Conservation (phyloP, 92 coral and sea anemone species). For the Siderastrea radians region DNA sequence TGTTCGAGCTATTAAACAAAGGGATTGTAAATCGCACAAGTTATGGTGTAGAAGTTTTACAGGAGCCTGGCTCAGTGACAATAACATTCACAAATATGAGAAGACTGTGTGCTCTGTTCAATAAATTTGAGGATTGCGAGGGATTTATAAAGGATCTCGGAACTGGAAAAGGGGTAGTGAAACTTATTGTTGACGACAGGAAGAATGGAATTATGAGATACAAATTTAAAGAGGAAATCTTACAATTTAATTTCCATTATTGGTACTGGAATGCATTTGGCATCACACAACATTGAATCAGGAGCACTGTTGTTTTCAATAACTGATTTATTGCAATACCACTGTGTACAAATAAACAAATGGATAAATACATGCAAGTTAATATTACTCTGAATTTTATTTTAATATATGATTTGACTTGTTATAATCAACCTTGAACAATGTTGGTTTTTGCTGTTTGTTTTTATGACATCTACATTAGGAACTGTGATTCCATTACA, state of each 20-base stretch:
- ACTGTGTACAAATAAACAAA: not conserved
- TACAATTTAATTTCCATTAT: conserved; percentile 39
- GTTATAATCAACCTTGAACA: too few relatives aligned
- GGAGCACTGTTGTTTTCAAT: conserved; percentile 12
- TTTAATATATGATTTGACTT: too few relatives aligned
- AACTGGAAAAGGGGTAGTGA: conserved; percentile 35
- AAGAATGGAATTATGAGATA: conserved; percentile 57
- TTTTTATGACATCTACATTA: too few relatives aligned
- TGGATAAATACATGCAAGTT: not conserved
- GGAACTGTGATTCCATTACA: too few relatives aligned
- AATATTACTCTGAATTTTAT: not conserved
- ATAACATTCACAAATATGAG: conserved; percentile 51
- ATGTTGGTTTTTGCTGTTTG: too few relatives aligned
- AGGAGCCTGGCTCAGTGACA: conserved; percentile 38
- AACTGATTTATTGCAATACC: not conserved
- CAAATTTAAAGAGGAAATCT: conserved; percentile 44
- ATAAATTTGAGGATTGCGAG: conserved; percentile 40
- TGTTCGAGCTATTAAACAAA: conserved; percentile 44
- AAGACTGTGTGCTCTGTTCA: conserved; percentile 47
- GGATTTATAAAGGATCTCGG: conserved; percentile 52
- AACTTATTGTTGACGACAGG: conserved; percentile 37
- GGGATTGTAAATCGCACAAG: conserved; percentile 47
- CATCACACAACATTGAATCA: conserved; percentile 36
- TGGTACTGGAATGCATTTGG: conserved; percentile 57
- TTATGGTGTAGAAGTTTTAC: conserved; percentile 59